Evolutionary conservation across 1,140 invertebrate genomes (phyloP).

Genomic region (Ectropis grisescens): DNA sequence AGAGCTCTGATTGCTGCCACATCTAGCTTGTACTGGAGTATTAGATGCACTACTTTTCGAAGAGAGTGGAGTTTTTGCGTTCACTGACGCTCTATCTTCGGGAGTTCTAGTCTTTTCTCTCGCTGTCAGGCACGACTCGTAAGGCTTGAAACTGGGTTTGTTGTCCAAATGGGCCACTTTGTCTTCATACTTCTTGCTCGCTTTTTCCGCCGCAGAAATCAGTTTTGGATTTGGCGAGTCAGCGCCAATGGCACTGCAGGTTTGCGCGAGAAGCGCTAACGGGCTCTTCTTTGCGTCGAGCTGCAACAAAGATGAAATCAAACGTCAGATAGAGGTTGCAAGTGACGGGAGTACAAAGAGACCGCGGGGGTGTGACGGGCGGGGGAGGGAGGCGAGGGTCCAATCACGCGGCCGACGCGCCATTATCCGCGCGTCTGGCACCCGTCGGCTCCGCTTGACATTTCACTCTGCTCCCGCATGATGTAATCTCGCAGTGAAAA

Average conservation of each 20-base stretch:
- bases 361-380: conserved; percentile 36
- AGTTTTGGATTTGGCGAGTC: conserved; percentile 82
- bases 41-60: conserved; percentile 62
- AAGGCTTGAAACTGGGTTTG: conserved; percentile 79
- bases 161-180: conserved; percentile 67
- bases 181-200: conserved; percentile 71
- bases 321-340: conserved; percentile 54
- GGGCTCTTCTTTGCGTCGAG: conserved; percentile 97
- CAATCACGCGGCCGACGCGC: conserved; percentile 69
- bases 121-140: conserved; percentile 74
- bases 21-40: conserved; percentile 65
- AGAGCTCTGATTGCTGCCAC: conserved; percentile 76
- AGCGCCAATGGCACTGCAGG: conserved; percentile 95
- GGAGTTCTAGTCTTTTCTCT: conserved; percentile 74
- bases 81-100: conserved; percentile 67
- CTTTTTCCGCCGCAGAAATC: conserved; percentile 77
- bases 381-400: conserved; percentile 37
- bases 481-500: conserved; percentile 70
- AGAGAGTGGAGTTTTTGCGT: conserved; percentile 69
- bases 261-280: conserved; percentile 92
- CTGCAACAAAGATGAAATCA: conserved; percentile 78
- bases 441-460: conserved; percentile 67
- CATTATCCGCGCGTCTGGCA: conserved; percentile 70
- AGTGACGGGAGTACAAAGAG: conserved; percentile 61
- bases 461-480: conserved; percentile 69